phyloP scores from a whole-genome alignment of 2,888 invertebrate genomes.

The Drosophila nigricruria region DNA sequence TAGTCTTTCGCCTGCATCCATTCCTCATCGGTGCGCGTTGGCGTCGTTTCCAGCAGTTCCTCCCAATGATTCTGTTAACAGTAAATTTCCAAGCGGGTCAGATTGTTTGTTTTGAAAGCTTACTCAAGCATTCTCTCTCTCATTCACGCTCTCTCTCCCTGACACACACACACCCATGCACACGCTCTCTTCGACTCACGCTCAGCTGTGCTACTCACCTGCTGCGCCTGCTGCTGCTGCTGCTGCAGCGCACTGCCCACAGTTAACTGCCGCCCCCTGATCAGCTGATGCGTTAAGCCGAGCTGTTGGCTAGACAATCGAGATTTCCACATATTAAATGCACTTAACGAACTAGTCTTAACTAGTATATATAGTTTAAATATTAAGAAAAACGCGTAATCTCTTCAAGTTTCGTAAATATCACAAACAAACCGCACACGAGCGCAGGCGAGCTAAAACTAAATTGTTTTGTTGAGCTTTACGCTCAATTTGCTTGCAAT shows the following conservation, averaged over 20 bases:
- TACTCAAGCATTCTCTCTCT: background rate
- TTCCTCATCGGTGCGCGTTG: conserved; percentile 61
- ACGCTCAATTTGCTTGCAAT: background rate
- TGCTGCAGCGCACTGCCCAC: conserved; percentile 34
- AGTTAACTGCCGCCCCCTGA: conserved; percentile 29
- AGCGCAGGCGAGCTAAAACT: conserved; percentile 34
- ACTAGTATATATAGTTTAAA: background rate
- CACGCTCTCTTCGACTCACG: conserved; percentile 4
- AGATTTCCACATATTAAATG: conserved; percentile 41
- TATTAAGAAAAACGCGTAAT: background rate
- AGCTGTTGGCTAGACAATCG: background rate
- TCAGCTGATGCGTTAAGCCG: conserved; percentile 45
- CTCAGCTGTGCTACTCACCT: conserved; percentile 61
- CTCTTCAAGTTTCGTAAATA: background rate
- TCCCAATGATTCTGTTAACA: conserved; percentile 37
- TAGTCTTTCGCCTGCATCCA: conserved; percentile 77
- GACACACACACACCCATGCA: background rate
- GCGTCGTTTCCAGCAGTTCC: conserved; percentile 37
- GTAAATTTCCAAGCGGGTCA: conserved; percentile 35
- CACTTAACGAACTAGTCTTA: background rate
- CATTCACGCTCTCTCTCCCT: background rate
- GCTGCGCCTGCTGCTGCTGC: conserved; percentile 71
- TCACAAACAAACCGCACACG: conserved; percentile 33
- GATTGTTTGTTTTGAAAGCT: conserved; percentile 64
- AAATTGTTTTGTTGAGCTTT: background rate